Base-by-base conservation (phyloP, 2,888 invertebrate species). In the Brassicogethes aeneus region DNA sequence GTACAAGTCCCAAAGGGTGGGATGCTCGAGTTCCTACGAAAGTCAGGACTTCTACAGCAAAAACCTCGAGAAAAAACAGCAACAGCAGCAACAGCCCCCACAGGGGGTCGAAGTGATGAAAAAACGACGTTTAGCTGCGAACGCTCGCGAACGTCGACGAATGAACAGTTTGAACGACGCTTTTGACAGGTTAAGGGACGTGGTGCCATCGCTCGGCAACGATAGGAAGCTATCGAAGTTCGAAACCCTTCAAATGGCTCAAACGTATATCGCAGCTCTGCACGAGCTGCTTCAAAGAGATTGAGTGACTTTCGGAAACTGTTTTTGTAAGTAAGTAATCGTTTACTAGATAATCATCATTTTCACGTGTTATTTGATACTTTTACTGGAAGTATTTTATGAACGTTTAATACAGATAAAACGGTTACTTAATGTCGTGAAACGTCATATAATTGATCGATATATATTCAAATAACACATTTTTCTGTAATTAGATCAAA, bases 161-260 rank as follows among this genome's bases (percentile, higher is more conserved):
- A 85, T 85, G 84, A 79, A 80, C 62, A 80, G 80, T 54, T 66
- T 84, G 47, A 85, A 85, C 62, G 78, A 79, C 49, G 85, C 84
- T 1, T 85, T 84, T 57, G 83, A 83, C 61, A 70, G 76, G 48
- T 69, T 84, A 3, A 64, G 84, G 37, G 79, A 79, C 50, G 83
- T 83, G 5, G 79, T 85, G 30, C 84, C 85, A 1, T 77, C 79
- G 2, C 66, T 82, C 31, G 80, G 81, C 2, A 79, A 79, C 51
- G 81, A 83, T 57, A 71, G 80, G 54, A 81, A 82, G 62, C 68
- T 84, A 44, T 82, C 82, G 44, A 85, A 85, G 64, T 84, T 79
- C 57, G 85, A 85, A 65, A 85, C 84, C 29, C 66, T 85, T 32
- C 83, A 84, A 65, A 83, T 85, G 83, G 85, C 85, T 1, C 83